Conservation (phyloP, 2,797 vertebrate species). For the Xenops minutus region DNA sequence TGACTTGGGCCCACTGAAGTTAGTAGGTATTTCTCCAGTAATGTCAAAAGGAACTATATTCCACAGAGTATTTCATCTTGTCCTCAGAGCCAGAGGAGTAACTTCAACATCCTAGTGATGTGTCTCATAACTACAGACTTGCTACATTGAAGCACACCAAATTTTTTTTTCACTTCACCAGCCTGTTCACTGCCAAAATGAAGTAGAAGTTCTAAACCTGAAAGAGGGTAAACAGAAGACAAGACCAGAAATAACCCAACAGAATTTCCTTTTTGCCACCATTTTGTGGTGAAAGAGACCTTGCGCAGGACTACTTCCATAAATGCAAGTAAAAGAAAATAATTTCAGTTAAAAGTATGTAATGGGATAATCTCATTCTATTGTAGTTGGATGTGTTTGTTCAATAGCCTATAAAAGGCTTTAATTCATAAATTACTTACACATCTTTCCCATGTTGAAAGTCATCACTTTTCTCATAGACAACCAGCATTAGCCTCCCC, state of each 20-base stretch:
- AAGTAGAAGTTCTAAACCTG: neutral
- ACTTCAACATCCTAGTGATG: neutral
- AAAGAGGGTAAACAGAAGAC: neutral
- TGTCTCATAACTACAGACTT: neutral
- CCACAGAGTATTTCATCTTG: neutral
- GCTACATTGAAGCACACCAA: neutral
- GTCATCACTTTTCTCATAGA: constrained; percentile 12
- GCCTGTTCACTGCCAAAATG: neutral
- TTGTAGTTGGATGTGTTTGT: neutral
- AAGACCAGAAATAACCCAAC: neutral
- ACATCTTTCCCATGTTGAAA: constrained; percentile 9
- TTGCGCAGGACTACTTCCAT: neutral
- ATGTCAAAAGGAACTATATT: neutral
- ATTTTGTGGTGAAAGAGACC: neutral
- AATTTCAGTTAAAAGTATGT: neutral
- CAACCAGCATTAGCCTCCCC: constrained; percentile 12
- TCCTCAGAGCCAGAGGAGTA: neutral
- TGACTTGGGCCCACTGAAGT: neutral
- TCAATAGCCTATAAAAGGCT: constrained; percentile 1
- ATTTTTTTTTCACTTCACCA: neutral
- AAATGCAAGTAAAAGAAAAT: neutral
- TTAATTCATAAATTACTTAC: constrained; percentile 48
- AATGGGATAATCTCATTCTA: neutral
- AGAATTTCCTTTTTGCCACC: neutral
- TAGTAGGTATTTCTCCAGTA: neutral